Percentiles rank a stretch among this genome's conserved stretches.
Conservation (phyloP, 2,888 invertebrate species). For the Chalcis sispes region DNA sequence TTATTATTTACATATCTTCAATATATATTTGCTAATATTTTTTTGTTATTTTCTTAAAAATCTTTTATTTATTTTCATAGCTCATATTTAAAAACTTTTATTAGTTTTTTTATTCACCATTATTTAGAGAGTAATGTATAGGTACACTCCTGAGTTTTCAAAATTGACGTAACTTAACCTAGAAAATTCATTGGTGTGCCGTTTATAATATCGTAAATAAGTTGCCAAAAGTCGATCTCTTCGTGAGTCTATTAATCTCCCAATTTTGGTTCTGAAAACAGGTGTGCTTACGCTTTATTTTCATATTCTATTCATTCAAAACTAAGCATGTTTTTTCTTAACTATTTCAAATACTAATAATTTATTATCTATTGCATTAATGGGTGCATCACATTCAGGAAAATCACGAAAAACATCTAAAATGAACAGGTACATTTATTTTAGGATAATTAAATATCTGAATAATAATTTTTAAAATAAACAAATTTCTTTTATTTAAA, state of each 20-base stretch:
- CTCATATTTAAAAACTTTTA: neutral
- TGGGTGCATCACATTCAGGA: constrained; percentile 68
- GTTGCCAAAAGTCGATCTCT: constrained; percentile 38
- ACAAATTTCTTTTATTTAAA: constrained; percentile 8
- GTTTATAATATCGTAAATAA: constrained; percentile 41
- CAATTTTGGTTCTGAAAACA: constrained; percentile 53
- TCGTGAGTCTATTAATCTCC: constrained; percentile 21
- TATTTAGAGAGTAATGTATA: constrained; percentile 4
- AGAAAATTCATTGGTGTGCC: constrained; percentile 28
- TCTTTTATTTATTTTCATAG: neutral
- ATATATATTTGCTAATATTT: neutral
- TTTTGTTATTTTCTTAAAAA: neutral
- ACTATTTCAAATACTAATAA: constrained; percentile 23
- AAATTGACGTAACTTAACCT: constrained; percentile 53
- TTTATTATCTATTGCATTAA: constrained; percentile 61
- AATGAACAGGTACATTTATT: constrained; percentile 66
- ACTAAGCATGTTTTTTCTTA: constrained; percentile 10
- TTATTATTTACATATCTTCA: neutral
- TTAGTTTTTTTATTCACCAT: neutral
- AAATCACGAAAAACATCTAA: constrained; percentile 59
- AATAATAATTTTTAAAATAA: neutral
- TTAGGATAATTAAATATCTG: neutral
- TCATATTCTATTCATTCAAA: constrained; percentile 1
- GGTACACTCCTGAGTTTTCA: constrained; percentile 24
- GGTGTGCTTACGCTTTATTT: constrained; percentile 49